Evolutionary conservation across 2,888 invertebrate species (phyloP), one percentile per base, ranked within the genome.

Genomic region (Lymantria dispar): DNA sequence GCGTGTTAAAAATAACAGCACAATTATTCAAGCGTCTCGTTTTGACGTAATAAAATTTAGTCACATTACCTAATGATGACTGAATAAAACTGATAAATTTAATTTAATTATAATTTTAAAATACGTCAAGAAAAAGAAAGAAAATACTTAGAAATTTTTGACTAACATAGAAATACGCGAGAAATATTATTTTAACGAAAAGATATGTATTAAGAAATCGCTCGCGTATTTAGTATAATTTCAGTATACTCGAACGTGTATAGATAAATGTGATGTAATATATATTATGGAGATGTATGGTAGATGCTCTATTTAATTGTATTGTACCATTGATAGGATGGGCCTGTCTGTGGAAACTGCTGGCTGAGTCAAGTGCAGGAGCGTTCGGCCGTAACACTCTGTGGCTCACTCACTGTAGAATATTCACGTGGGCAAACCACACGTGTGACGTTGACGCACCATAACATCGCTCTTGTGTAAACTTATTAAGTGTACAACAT

Each of bases 281-380:
- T 5, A 33, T 33, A 33, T 10, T 33, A 33, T 8, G 1, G 33
- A 10, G 33, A 33, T 62, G 63, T 60, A 66, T 68, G 65, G 60
- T 72, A 62, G 72, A 69, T 79, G 82, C 70, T 81, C 83, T 72
- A 86, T 83, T 83, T 79, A 80, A 60, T 60, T 68, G 22, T 69
- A 85, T 87, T 89, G 84, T 87, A 64, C 62, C 45, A 47, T 41
- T 61, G 51, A 61, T 74, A 75, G 85, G 85, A 80, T 87, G 87
- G 88, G 87, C 78, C 75, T 75, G 85, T 50, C 56, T 40, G 57
- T 75, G 73, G 56, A 62, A 62, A 60, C 69, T 70, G 74, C 42
- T 63, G 58, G 67, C 45, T 64, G 83, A 87, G 86, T 89, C 87
- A 88, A 87, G 89, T 88, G 88, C 85, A 85, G 86, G 87, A 82